Conservation (phyloP, 2,888 invertebrate species). For the Saturnia japonica region DNA sequence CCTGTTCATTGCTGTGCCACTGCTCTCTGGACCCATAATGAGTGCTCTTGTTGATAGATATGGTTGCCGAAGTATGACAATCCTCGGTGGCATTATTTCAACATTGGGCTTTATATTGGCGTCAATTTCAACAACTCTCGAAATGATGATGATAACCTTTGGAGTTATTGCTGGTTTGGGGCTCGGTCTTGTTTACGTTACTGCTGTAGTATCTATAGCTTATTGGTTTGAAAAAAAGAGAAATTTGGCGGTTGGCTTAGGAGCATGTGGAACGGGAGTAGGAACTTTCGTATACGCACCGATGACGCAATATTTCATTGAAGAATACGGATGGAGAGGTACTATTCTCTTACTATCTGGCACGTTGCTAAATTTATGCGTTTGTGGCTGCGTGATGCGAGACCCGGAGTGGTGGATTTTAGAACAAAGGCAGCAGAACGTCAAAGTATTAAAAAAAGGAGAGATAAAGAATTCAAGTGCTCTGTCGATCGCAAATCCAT, state of each 20-base stretch:
- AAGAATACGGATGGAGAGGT: conserved; percentile 92
- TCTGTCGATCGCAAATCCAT: conserved; percentile 73
- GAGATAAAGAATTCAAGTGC: conserved; percentile 74
- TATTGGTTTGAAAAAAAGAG: conserved; percentile 96
- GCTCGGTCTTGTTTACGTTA: conserved; percentile 92
- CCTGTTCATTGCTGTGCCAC: conserved; percentile 93
- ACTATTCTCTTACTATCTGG: conserved; percentile 91
- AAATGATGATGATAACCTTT: conserved; percentile 91
- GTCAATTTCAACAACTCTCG: conserved; percentile 86
- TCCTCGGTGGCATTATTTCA: conserved; percentile 87
- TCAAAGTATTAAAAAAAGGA: conserved; percentile 45
- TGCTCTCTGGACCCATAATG: conserved; percentile 91
- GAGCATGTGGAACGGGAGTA: conserved; percentile 94
- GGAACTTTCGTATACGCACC: conserved; percentile 95
- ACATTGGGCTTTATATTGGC: conserved; percentile 89
- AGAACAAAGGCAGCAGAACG: conserved; percentile 82
- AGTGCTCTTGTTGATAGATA: conserved; percentile 92
- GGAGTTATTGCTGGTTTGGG: conserved; percentile 93
- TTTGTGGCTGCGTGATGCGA: conserved; percentile 92
- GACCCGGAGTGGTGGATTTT: conserved; percentile 92
- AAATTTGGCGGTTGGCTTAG: conserved; percentile 92
- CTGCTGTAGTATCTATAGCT: conserved; percentile 94
- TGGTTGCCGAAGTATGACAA: conserved; percentile 90
- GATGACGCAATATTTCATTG: conserved; percentile 89
- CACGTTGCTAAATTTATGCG: conserved; percentile 91